Evolutionary conservation across 2,113 vertebrate species (phyloP), one percentile per base, ranked within the genome.

Genomic region (Osmerus eperlanus): DNA sequence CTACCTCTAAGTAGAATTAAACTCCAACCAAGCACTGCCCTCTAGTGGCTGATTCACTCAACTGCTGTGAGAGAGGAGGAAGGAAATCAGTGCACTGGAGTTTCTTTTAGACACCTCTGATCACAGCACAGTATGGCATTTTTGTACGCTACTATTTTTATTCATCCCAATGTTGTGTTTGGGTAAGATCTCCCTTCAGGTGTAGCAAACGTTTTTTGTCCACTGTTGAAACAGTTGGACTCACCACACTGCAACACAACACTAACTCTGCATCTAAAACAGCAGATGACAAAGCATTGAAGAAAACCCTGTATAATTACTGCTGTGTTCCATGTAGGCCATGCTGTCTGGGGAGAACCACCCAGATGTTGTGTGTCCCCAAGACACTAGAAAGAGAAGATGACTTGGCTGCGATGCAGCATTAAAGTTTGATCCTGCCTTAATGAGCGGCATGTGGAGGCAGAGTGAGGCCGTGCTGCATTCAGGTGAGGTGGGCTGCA

Each of bases 1-100:
- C 19, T 0, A 3, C 41, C 15, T 55, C 23, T 51, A 36, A 65
- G 63, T 65, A 19, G 47, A 47, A 21, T 23, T 41, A n/a, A 51
- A 65, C 36, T 47, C 25, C 3, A 1, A 18, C 16, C 8, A 71
- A 71, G 65, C 73, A 84, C 81, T 89, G 89, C 88, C 89, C 89
- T 78, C 85, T 78, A 74, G 85, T 90, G 89, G 86, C 67, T 11
- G 14, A 6, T 5, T 23, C 7, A 16, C 53, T 2, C 0, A n/a
- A 65, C 41, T 47, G 7, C 41, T 47, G 8, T 11, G 7, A 47
- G 41, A 47, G 41, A 11, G 29, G 19, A 21, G 29, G 41, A 14
- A 16, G 18, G 36, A 19, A 6, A 19, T 15, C 5, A n/a, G 63
- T 32, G 9, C 32, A 47, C 23, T 32, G 9, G 16, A 12, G 16